These are phyloP conservation scores for Scaptomyza flava DNA, from an alignment of 2,888 invertebrate species.

Conservation along the genomic window DNA sequence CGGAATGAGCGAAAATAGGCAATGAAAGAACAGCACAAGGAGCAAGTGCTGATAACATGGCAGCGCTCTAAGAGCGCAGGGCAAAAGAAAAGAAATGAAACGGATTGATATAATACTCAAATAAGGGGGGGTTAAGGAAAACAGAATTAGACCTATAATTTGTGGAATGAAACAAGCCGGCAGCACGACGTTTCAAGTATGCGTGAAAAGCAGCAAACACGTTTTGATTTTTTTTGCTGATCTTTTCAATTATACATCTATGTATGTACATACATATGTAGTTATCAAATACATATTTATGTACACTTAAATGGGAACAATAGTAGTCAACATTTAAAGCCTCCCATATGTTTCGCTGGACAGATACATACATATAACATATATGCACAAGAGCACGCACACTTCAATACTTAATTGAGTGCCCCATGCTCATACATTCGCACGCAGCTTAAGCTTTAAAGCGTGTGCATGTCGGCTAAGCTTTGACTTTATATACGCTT, in stretches of 20 bases:
- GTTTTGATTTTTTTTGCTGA: slow-evolving; percentile 42
- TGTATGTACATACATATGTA: no score
- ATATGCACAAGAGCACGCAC: slow-evolving; percentile 20
- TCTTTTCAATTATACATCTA: slow-evolving; percentile 30
- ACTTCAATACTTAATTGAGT: slow-evolving; percentile 32
- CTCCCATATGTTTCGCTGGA: slow-evolving; percentile 31
- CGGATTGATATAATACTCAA: slow-evolving; percentile 32
- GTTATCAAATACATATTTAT: background rate
- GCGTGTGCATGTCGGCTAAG: slow-evolving; percentile 51
- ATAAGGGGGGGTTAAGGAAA: slow-evolving; percentile 1
- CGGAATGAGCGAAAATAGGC: slow-evolving; percentile 63
- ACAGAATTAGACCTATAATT: slow-evolving; percentile 9
- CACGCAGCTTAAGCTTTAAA: slow-evolving; percentile 47
- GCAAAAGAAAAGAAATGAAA: slow-evolving; percentile 37
- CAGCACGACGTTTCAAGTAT: slow-evolving; percentile 40
- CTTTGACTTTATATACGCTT: slow-evolving; percentile 29
- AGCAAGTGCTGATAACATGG: slow-evolving; percentile 55
- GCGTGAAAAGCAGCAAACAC: slow-evolving; percentile 19
- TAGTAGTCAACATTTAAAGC: slow-evolving; percentile 17
- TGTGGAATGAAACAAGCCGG: slow-evolving; percentile 58
- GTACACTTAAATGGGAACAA: slow-evolving; percentile 3
- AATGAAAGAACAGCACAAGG: slow-evolving; percentile 52
- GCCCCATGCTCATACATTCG: slow-evolving; percentile 12
- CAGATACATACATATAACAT: slow-evolving; percentile 16
- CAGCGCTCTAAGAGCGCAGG: slow-evolving; percentile 34